Base-by-base conservation (phyloP, 2,888 invertebrate genomes). In the Ichneumon xanthorius region DNA sequence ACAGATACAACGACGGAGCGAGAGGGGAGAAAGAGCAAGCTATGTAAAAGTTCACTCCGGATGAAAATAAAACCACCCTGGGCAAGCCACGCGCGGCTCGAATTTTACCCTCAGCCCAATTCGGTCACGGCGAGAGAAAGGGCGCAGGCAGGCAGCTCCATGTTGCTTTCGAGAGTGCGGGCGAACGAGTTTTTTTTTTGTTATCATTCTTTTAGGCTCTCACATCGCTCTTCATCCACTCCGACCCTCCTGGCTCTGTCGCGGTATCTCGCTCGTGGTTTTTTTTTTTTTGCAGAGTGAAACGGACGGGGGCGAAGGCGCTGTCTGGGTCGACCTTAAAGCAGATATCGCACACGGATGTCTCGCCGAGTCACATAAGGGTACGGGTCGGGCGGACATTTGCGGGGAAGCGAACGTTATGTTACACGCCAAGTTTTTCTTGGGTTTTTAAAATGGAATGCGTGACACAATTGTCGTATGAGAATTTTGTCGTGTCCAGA, bases 281-380 rank as follows among this genome's bases (percentile, higher is more conserved):
- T 40, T 40, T 11, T 40, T 30, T 37, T 75, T 68, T 75, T 80
- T 67, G 63, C 70, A 16, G 45, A 14, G 16, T 1, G 45, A 16
- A 16, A 48, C 45, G 45, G 45, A 48, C 48, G 33, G 63, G 68
- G 67, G 80, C 80, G 85, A 80, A 84, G 87, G 87, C 83, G 84
- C 89, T 89, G 90, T 89, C 89, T 90, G 90, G 90, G 90, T 90
- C 89, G 89, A 86, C 86, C 88, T 90, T 90, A 89, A 90, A 90
- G 90, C 85, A 88, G 90, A 89, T 89, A 88, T 89, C 82, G 88
- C 88, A 88, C 88, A 84, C 88, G 82, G 77, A 84, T 86, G 50
- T 80, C 77, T 71, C 67, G 67, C 70, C 50, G 58, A 48, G n/a
- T 19, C 55, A 11, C 71, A 30, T 75, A 67, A 50, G 55, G 40